Base-by-base conservation (phyloP, 2,888 invertebrate species). In the Meliscaeva auricollis region DNA sequence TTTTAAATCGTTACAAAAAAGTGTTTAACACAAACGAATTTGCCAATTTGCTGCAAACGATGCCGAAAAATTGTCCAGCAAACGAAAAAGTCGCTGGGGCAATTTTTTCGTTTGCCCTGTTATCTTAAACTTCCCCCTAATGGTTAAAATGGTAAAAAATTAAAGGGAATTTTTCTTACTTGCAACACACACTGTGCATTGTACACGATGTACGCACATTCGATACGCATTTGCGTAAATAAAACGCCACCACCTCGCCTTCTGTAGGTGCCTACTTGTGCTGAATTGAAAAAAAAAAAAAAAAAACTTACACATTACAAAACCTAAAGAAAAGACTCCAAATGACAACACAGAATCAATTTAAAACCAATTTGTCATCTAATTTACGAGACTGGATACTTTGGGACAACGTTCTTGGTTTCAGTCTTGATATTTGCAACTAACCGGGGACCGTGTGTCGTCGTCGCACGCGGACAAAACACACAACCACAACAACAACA, bases 321-420 rank as follows among this genome's bases (percentile, higher is more conserved):
- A 66, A 75, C 81, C 64, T 78, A 54, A 85, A 48, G 1, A 41
- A 32, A 62, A 87, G 80, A 80, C 87, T 80, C 73, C 80, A 35
- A 84, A 68, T 85, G 85, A 85, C 85, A 85, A 85, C 87, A 83
- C 85, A 88, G 87, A 88, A 88, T 88, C 88, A 88, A 88, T 88
- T 88, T 88, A 88, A 88, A 88, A 88, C 88, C 88, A 88, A 88
- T 88, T 88, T 88, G 88, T 88, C 88, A 88, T 88, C 88, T 88
- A 88, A 88, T 88, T 88, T 88, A 88, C 88, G 88, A 88, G 79
- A 80, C 62, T 76, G 48, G 46, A 68, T 87, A 85, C 83, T 85
- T 82, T 83, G 75, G 80, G 77, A 87, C 87, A 87, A 79, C 68
- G 77, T n/a, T 58, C 60, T 44, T 11, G 62, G 54, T 17, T 56